These are phyloP conservation scores for Hyles lineata DNA, from an alignment of 2,888 invertebrate genomes.

Conservation along the genomic window DNA sequence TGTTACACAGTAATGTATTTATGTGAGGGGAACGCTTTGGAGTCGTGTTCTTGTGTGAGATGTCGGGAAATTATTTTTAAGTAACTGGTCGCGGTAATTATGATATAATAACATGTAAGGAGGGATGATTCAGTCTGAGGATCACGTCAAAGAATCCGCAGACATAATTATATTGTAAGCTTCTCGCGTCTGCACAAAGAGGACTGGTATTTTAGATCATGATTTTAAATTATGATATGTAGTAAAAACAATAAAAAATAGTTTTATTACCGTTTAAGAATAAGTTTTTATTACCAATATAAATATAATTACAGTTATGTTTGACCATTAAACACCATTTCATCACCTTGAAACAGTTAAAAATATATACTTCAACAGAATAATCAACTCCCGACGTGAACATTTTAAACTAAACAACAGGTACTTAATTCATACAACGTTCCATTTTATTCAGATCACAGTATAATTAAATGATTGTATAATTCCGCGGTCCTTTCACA, in stretches of 20 bases:
- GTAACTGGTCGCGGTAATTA: neutral
- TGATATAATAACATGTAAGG: neutral
- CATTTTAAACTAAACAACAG: neutral
- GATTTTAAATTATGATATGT: too few species aligned
- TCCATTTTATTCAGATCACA: slow-evolving; percentile 2
- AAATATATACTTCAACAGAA: neutral
- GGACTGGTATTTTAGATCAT: too few species aligned
- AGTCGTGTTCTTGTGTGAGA: slow-evolving; percentile 9
- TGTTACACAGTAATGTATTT: slow-evolving; percentile 12
- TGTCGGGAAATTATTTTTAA: neutral
- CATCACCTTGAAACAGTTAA: neutral
- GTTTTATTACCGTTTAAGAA: too few species aligned
- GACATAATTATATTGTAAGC: too few species aligned
- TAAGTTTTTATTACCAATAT: too few species aligned
- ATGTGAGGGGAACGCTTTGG: neutral
- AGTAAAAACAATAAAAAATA: too few species aligned
- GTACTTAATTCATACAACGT: neutral
- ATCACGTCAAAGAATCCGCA: neutral
- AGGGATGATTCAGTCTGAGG: neutral
- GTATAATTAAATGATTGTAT: neutral
- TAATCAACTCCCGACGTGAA: too few species aligned
- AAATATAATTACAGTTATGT: too few species aligned
- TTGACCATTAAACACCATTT: too few species aligned
- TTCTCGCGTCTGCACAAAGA: too few species aligned
- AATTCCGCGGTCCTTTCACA: slow-evolving; percentile 8